Conservation (phyloP, 2,797 vertebrate species). For the Melanotaenia trifasciata region DNA sequence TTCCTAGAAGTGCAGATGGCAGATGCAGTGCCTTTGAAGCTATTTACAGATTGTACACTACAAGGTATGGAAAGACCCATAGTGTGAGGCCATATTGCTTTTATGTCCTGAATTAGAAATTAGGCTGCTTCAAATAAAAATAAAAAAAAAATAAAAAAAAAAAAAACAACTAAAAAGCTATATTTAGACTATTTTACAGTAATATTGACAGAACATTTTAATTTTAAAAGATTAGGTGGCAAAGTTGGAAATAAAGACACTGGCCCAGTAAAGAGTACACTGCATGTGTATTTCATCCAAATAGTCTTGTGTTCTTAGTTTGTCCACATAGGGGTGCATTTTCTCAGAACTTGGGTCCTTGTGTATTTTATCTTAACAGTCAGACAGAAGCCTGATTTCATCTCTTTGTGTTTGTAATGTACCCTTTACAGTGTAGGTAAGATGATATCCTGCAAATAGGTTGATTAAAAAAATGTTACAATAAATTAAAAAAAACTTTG, state of each 20-base stretch:
- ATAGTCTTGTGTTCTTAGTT: constrained; percentile 65
- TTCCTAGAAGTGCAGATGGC: constrained; percentile 86
- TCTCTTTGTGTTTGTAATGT: background rate
- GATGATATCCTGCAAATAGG: constrained; percentile 11
- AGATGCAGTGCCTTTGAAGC: constrained; percentile 83
- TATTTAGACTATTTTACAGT: constrained; percentile 36
- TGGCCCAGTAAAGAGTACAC: constrained; percentile 10
- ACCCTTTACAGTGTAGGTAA: background rate
- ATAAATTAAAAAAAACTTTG: background rate
- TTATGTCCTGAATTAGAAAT: constrained; percentile 63
- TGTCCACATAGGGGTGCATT: constrained; percentile 81
- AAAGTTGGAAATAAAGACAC: constrained; percentile 20
- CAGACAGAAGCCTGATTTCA: constrained; percentile 30
- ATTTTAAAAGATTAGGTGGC: constrained; percentile 25
- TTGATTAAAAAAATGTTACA: background rate
- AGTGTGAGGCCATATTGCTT: constrained; percentile 68
- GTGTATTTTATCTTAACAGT: constrained; percentile 37
- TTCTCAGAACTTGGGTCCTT: constrained; percentile 56
- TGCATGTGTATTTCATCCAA: constrained; percentile 46
- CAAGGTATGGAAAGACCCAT: constrained; percentile 78
- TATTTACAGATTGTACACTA: constrained; percentile 81
- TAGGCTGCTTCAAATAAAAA: constrained; percentile 15
- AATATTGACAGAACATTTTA: constrained; percentile 37
- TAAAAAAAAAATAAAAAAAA: constrained; percentile 6
- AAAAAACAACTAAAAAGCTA: constrained; percentile 48